Percentiles rank a stretch among this genome's conserved stretches.
Conservation (phyloP, 2,113 vertebrate species). For the Orcinus orca region DNA sequence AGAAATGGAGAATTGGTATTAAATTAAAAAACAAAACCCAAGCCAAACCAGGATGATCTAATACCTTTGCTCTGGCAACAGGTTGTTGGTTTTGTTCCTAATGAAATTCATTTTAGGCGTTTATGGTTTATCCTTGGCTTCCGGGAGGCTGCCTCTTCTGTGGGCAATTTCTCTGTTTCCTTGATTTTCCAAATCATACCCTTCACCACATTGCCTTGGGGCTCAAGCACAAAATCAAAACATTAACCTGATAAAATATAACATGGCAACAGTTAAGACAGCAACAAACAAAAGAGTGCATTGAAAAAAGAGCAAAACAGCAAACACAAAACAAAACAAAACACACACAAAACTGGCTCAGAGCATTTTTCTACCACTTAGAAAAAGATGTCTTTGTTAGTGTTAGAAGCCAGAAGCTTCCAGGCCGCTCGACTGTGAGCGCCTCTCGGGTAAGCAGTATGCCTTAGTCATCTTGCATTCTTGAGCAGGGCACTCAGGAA, state of each 20-base stretch:
- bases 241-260: conserved; percentile 70
- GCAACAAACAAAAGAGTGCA: conserved; percentile 53
- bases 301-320: conserved; percentile 28
- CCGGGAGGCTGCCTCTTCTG: conserved; percentile 48
- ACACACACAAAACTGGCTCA: neutral
- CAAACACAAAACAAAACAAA: neutral
- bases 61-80: conserved; percentile 47
- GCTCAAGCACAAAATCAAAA: conserved; percentile 69
- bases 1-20: conserved; percentile 34
- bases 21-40: conserved; percentile 23
- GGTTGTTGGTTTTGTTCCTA: conserved; percentile 58
- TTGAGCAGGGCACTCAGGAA: neutral
- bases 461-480: neutral
- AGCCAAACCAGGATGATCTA: neutral
- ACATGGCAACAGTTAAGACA: conserved; percentile 63
- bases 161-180: conserved; percentile 68
- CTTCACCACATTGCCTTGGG: conserved; percentile 67
- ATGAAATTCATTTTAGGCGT: conserved; percentile 56
- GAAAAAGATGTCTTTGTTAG: conserved; percentile 50
- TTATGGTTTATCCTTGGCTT: conserved; percentile 32
- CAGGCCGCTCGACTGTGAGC: neutral
- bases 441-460: neutral
- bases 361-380: conserved; percentile 32
- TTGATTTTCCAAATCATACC: conserved; percentile 70
- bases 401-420: conserved; percentile 37